Conservation (phyloP, 2,113 vertebrate genomes). For the Himantopus leucocephalus region DNA sequence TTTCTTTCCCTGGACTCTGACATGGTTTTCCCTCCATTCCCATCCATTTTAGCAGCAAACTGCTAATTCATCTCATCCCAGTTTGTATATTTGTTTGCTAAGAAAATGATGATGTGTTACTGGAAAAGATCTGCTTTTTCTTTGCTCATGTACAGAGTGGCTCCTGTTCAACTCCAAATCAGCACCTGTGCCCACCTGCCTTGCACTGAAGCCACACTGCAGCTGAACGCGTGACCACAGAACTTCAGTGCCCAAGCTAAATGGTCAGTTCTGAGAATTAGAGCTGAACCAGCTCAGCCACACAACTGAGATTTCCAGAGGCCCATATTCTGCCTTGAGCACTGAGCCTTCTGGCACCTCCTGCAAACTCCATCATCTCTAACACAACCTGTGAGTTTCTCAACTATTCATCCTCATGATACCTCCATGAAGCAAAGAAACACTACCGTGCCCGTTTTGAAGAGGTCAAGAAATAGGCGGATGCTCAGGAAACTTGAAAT, state of each 20-base stretch:
- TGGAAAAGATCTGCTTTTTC: neutral
- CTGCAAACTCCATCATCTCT: neutral
- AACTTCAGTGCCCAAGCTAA: neutral
- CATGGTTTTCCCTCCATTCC: neutral
- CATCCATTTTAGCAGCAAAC: neutral
- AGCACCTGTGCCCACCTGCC: neutral
- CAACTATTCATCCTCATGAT: fast-evolving
- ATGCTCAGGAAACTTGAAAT: neutral
- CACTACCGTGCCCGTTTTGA: neutral
- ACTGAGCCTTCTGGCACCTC: neutral
- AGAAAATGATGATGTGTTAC: neutral
- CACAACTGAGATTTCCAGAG: neutral
- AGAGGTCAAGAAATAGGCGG: neutral
- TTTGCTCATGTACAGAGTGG: neutral
- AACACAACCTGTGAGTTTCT: neutral
- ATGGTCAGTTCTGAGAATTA: neutral
- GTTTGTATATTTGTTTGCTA: neutral
- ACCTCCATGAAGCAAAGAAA: neutral
- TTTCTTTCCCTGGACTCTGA: neutral
- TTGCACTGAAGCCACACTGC: neutral
- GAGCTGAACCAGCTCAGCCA: neutral
- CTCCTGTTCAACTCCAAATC: neutral
- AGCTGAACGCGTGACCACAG: fast-evolving
- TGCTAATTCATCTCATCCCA: neutral
- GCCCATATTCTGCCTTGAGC: neutral